Conservation (phyloP, 1,140 invertebrate genomes). For the Drosophila repleta region DNA sequence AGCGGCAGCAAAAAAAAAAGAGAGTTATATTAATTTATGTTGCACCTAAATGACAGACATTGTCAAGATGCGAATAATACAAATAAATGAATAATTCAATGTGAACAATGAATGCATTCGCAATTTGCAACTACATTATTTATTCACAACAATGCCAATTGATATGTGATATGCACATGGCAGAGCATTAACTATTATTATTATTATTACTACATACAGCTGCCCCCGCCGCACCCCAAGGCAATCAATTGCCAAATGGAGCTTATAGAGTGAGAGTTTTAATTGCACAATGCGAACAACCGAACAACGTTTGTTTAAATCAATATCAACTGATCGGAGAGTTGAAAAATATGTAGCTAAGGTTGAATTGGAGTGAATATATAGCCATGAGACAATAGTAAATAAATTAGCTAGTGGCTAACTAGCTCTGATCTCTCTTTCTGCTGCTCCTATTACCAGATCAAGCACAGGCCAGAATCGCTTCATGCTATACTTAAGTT, state of each 20-base stretch:
- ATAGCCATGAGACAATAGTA: neutral
- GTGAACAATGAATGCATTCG: constrained; percentile 54
- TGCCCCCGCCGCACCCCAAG: neutral
- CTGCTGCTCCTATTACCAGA: too few species aligned
- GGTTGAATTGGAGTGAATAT: neutral
- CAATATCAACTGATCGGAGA: neutral
- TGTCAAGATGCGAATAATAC: constrained; percentile 77
- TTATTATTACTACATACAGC: constrained; percentile 25
- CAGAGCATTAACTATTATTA: constrained; percentile 26
- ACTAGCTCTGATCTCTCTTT: too few species aligned
- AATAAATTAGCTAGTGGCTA: neutral
- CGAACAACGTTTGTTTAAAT: neutral
- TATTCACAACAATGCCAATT: constrained; percentile 57
- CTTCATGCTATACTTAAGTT: too few species aligned
- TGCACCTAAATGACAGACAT: constrained; percentile 77
- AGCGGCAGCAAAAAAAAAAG: constrained; percentile 14
- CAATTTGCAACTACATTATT: constrained; percentile 47
- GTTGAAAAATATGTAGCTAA: neutral
- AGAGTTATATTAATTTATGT: constrained; percentile 73
- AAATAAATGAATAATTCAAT: constrained; percentile 75
- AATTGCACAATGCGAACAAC: neutral
- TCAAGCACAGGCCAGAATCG: too few species aligned
- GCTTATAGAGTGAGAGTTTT: constrained; percentile 2
- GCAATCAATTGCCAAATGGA: constrained; percentile 36
- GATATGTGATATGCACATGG: constrained; percentile 34